Evolutionary conservation across 2,888 invertebrate genomes (phyloP).

Genomic region (Drosophila paranaensis): DNA sequence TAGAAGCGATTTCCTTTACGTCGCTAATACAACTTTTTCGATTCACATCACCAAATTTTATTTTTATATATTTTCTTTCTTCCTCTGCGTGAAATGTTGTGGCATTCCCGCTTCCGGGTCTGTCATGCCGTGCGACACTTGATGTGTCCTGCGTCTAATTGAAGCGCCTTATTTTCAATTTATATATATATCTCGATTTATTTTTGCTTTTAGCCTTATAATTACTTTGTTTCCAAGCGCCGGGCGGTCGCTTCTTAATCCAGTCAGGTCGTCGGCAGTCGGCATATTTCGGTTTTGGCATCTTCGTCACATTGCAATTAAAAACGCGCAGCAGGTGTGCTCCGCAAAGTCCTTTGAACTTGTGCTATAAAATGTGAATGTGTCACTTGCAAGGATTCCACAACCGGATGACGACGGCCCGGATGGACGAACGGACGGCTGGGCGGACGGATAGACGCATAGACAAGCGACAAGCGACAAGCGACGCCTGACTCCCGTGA

Average conservation of each 20-base stretch:
- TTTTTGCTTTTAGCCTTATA: slow-evolving; percentile 38
- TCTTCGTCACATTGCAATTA: slow-evolving; percentile 82
- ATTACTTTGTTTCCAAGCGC: slow-evolving; percentile 75
- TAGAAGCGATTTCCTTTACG: slow-evolving; percentile 75
- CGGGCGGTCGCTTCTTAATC: slow-evolving; percentile 69
- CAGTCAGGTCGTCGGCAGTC: slow-evolving; percentile 34
- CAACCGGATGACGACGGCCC: slow-evolving; percentile 57
- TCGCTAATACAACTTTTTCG: slow-evolving; percentile 71
- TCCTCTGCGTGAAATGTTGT: slow-evolving; percentile 37
- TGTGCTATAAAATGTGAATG: slow-evolving; percentile 72
- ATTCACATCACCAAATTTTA: slow-evolving; percentile 27
- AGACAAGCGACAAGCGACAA: neutral
- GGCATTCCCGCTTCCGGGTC: slow-evolving; percentile 44
- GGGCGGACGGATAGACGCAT: neutral
- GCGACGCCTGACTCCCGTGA: slow-evolving; percentile 16
- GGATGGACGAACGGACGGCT: neutral
- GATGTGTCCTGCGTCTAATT: slow-evolving; percentile 55
- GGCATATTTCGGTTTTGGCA: slow-evolving; percentile 47
- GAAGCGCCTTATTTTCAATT: slow-evolving; percentile 47
- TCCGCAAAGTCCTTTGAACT: slow-evolving; percentile 75
- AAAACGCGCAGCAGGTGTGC: slow-evolving; percentile 82
- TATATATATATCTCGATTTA: slow-evolving; percentile 3
- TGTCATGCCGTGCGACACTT: slow-evolving; percentile 52
- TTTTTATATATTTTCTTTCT: slow-evolving; percentile 8
- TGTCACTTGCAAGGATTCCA: slow-evolving; percentile 84